Base-by-base conservation (phyloP, 2,888 invertebrate species). In the Ptilodon capucinus region DNA sequence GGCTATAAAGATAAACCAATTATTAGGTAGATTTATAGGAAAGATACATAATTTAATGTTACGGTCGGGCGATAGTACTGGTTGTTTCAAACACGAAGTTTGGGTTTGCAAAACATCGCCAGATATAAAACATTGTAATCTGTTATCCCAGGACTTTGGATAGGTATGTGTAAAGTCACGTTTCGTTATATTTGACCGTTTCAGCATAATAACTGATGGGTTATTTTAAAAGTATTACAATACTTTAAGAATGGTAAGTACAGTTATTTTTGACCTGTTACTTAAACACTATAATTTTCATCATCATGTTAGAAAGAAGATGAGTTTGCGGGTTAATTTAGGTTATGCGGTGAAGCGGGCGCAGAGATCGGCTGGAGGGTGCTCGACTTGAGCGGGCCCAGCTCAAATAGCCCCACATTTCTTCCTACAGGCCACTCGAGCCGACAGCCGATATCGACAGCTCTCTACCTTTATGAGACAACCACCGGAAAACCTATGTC, bases 401-500 rank as follows among this genome's bases (percentile, higher is more conserved):
- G 71, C 74, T 75, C 78, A 81, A 87, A 86, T 85, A 85, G 82
- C 82, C 72, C 70, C 80, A 76, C 84, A 84, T 84, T 84, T 86
- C 84, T 86, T 81, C 73, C 64, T 71, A 71, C 76, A 75, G 71
- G 71, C 78, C 79, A 76, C 84, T 86, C 64, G 65, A 81, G 67
- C 68, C 79, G 79, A 83, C 81, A 79, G 76, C 70, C 79, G 71
- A 82, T 84, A 84, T 81, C 79, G 76, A 76, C 71, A 75, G 68
- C 57, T 61, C 73, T 74, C 67, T 64, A 79, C 79, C 76, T 80
- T 79, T 79, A 79, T 76, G 74, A 78, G 71, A 72, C 73, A 72
- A 79, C 72, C 64, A 68, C 68, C 68, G 63, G 65, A 73, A 75
- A 76, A 74, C 69, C 68, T 67, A 62, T 68, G 64, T 66, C 48